phyloP scores from a whole-genome alignment of 30 jellyfish, hydroid and myxozoan species.

The Hydractinia echinata region DNA sequence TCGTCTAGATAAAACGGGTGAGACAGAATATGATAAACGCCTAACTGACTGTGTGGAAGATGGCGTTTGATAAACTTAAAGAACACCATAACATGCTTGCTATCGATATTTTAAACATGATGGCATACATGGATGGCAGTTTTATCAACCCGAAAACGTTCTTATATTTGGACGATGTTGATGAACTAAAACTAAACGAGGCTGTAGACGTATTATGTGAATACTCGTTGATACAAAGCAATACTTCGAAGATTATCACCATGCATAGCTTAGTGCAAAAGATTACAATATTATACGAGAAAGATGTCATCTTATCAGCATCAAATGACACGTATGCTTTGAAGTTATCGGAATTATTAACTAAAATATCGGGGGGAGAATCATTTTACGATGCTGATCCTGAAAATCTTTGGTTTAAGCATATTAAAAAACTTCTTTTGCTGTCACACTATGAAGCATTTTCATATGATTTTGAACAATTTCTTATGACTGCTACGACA shows the following conservation, averaged over 20 bases:
- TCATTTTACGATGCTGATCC: no score
- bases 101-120: neutral
- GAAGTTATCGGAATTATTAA: no score
- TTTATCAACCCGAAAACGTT: neutral
- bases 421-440: no score
- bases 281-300: no score
- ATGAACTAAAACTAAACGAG: neutral
- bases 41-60: slow-evolving; percentile 35
- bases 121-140: slow-evolving; percentile 12
- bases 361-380: no score
- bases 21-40: slow-evolving; percentile 4
- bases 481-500: no score
- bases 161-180: neutral
- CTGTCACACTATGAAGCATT: no score
- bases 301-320: no score
- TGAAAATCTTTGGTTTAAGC: no score
- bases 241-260: neutral
- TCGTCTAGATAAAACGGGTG: slow-evolving; percentile 5
- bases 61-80: slow-evolving; percentile 42
- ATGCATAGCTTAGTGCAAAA: slow-evolving; percentile 13
- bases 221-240: neutral
- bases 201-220: neutral
- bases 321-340: no score
- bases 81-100: slow-evolving; percentile 3
- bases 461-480: no score